Evolutionary conservation across 2,797 vertebrate species (phyloP).

Genomic region (Cynodonichthys magdalenae): DNA sequence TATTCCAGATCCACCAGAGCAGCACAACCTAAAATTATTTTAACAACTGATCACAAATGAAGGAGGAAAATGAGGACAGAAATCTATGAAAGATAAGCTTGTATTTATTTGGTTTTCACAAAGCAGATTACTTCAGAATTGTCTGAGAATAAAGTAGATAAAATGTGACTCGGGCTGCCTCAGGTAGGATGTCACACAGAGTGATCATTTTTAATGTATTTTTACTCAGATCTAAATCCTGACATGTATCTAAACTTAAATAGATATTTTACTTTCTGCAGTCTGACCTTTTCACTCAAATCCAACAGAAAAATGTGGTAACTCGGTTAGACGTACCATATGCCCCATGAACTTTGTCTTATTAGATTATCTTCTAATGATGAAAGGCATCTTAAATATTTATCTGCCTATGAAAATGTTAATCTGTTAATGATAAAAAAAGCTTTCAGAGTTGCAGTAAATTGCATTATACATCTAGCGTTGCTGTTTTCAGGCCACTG

Average conservation of each 20-base stretch:
- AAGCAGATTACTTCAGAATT: neutral
- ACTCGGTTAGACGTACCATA: neutral
- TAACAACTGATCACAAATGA: neutral
- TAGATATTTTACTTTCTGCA: neutral
- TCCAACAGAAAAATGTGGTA: neutral
- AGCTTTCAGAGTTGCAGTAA: neutral
- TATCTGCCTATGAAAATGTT: neutral
- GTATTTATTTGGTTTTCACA: neutral
- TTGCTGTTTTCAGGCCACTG: neutral
- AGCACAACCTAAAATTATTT: neutral
- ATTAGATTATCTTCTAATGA: neutral
- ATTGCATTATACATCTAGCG: neutral
- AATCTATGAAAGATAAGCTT: neutral
- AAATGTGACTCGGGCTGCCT: slow-evolving; percentile 2
- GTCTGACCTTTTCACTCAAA: neutral
- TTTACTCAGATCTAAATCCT: too few relatives aligned
- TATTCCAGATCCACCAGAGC: neutral
- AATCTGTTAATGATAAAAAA: neutral
- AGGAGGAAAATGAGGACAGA: neutral
- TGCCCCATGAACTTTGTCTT: neutral
- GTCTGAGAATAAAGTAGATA: neutral
- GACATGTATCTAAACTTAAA: too few relatives aligned
- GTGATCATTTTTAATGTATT: too few relatives aligned
- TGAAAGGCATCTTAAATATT: slow-evolving; percentile 3
- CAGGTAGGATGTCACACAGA: too few relatives aligned